These are phyloP conservation scores for Cyprinella venusta DNA, from an alignment of 2,797 vertebrate genomes.

Conservation along the genomic window DNA sequence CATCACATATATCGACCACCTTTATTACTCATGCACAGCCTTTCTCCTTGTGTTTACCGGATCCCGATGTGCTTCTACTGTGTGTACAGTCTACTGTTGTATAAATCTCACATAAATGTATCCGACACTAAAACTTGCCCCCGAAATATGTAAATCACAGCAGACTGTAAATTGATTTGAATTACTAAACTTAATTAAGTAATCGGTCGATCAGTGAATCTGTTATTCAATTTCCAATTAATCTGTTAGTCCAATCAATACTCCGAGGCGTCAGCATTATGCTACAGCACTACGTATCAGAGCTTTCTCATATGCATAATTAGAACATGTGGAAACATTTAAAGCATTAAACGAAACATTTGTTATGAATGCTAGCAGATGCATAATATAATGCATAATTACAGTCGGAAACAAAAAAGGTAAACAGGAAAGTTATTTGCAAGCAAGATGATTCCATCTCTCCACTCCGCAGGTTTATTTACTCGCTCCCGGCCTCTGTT, in stretches of 20 bases:
- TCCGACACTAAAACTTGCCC: conserved; percentile 60
- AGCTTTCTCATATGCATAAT: conserved; percentile 30
- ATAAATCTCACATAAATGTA: conserved; percentile 1
- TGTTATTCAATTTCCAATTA: conserved; percentile 33
- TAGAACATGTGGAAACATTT: conserved; percentile 36
- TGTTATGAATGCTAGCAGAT: conserved; percentile 40
- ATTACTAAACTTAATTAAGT: conserved; percentile 34
- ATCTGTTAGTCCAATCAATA: conserved; percentile 46
- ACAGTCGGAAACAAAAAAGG: conserved; percentile 54
- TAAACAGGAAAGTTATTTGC: conserved; percentile 52
- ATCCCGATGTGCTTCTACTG: conserved; percentile 75
- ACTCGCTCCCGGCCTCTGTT: conserved; percentile 37
- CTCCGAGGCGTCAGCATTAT: conserved; percentile 14
- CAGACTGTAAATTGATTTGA: conserved; percentile 33
- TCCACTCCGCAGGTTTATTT: conserved; percentile 50
- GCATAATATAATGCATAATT: conserved; percentile 52
- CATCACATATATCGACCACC: conserved; percentile 74
- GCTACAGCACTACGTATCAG: background rate
- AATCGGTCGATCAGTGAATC: conserved; percentile 32
- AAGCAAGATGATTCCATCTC: conserved; percentile 47
- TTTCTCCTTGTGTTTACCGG: conserved; percentile 72
- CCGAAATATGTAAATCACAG: conserved; percentile 67
- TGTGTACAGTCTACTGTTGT: conserved; percentile 69
- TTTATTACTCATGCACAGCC: conserved; percentile 76
- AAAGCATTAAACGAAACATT: conserved; percentile 24